phyloP scores from a whole-genome alignment of 2,113 vertebrate species.

The Ceratotherium simum region DNA sequence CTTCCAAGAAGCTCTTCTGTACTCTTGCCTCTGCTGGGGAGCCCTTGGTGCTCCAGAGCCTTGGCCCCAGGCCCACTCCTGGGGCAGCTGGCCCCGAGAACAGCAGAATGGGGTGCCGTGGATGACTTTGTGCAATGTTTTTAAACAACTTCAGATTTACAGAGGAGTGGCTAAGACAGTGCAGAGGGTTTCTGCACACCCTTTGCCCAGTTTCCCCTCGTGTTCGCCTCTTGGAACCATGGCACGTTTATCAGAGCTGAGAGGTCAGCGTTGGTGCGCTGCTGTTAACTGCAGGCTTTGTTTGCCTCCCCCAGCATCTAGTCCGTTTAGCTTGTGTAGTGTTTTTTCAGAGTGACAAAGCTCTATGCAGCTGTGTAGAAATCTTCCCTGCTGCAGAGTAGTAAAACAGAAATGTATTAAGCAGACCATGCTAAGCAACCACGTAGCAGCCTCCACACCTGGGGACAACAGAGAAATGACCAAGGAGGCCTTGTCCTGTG shows the following conservation, averaged over 20 bases:
- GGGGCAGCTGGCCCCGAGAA: not conserved
- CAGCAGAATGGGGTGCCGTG: not conserved
- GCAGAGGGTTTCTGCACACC: not conserved
- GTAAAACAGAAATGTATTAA: not conserved
- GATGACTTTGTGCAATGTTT: not conserved
- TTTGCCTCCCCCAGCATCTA: not conserved
- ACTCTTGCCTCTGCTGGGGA: not conserved
- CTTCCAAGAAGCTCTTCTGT: not conserved
- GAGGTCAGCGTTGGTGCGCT: accelerated
- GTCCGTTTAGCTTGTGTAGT: not conserved
- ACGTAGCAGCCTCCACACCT: not conserved
- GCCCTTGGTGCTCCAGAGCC: too few species aligned
- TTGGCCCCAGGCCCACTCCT: too few species aligned
- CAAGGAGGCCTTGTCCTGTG: not conserved
- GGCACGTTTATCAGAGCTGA: accelerated
- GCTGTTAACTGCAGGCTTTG: too few species aligned
- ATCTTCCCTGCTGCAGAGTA: not conserved
- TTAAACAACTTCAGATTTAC: not conserved
- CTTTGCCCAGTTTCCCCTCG: not conserved
- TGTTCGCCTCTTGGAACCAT: accelerated
- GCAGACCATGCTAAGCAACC: not conserved
- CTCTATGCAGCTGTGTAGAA: not conserved
- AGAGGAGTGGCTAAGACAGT: not conserved
- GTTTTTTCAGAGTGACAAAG: not conserved
- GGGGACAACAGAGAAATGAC: not conserved